Evolutionary conservation across 2,797 vertebrate species (phyloP).

Genomic region (Chloroceryle inda): DNA sequence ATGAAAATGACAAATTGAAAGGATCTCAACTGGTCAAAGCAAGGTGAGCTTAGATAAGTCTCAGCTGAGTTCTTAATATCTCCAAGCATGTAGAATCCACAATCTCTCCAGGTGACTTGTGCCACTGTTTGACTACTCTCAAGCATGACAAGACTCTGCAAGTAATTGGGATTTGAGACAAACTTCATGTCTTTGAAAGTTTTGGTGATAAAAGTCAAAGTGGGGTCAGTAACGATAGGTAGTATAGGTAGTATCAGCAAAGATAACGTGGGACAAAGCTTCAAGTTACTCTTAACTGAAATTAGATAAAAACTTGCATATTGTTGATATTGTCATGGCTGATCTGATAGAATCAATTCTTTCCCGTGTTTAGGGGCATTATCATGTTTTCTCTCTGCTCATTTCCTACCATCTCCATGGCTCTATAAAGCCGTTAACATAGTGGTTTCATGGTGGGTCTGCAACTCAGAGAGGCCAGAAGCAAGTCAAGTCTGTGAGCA

Average conservation of each 20-base stretch:
- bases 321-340: background rate
- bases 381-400: background rate
- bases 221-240: background rate
- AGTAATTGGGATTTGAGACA: background rate
- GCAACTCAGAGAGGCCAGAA: background rate
- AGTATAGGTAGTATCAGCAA: background rate
- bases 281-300: background rate
- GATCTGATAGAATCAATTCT: background rate
- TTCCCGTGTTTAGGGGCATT: background rate
- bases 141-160: background rate
- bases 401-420: background rate
- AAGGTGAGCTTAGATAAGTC: background rate
- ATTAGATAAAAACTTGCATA: background rate
- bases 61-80: background rate
- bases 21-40: background rate
- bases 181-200: background rate
- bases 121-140: background rate
- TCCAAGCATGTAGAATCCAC: background rate
- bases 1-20: background rate
- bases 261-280: background rate
- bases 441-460: background rate
- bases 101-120: background rate
- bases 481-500: background rate
- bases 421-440: background rate
- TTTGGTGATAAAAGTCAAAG: background rate